phyloP scores from a whole-genome alignment of 2,888 invertebrate genomes.

The Zootermopsis nevadensis region DNA sequence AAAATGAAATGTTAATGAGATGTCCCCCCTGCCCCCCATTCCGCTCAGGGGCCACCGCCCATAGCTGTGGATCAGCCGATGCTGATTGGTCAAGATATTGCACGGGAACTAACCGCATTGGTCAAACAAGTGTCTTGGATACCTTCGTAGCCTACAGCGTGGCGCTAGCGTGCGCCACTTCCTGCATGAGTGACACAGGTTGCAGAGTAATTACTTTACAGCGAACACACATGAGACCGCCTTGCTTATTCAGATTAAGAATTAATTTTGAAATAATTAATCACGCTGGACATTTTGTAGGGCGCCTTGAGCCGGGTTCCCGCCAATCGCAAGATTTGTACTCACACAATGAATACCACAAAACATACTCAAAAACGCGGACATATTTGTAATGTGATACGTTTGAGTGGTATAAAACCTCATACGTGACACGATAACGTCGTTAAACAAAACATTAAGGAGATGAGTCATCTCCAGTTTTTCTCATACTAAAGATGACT shows the following conservation, averaged over 20 bases:
- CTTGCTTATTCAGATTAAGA: neutral
- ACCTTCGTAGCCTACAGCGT: neutral
- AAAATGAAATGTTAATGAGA: constrained; percentile 29
- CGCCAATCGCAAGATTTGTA: no score
- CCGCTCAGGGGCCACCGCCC: constrained; percentile 28
- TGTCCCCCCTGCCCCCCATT: neutral
- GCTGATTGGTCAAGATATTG: constrained; percentile 30
- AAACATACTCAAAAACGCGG: no score
- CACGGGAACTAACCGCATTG: constrained; percentile 8
- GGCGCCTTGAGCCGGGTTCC: no score
- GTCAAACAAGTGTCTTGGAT: neutral
- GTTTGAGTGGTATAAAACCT: no score
- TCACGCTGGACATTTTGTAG: neutral
- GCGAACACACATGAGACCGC: neutral
- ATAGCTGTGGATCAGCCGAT: constrained; percentile 18
- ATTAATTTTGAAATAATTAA: neutral
- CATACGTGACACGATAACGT: no score
- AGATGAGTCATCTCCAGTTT: no score
- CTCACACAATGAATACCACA: no score
- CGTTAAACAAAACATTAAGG: no score
- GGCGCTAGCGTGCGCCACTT: neutral
- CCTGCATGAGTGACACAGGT: neutral
- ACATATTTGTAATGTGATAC: no score
- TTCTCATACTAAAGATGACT: no score
- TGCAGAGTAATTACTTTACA: no score